phyloP scores from a whole-genome alignment of 2,113 vertebrate species.

The Zeus faber region DNA sequence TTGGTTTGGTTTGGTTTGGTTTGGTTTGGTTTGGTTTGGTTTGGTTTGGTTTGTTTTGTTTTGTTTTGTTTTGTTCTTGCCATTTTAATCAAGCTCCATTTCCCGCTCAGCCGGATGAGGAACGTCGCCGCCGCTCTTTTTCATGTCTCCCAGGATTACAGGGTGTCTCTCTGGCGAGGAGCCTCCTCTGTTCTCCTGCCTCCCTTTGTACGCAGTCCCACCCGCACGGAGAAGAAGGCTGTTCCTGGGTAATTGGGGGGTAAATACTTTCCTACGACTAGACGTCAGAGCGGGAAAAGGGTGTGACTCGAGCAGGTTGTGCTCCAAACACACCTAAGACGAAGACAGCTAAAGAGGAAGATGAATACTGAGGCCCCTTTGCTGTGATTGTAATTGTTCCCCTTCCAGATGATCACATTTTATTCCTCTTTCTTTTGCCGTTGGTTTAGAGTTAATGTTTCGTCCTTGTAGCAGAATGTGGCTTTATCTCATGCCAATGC shows the following conservation, averaged over 20 bases:
- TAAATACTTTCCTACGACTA: constrained; percentile 71
- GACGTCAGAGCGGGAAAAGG: constrained; percentile 52
- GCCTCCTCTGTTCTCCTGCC: constrained; percentile 62
- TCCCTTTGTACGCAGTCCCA: constrained; percentile 39
- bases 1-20: constrained; percentile 53
- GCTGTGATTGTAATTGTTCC: no score
- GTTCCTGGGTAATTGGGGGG: constrained; percentile 70
- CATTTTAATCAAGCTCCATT: constrained; percentile 71
- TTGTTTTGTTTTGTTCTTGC: no score
- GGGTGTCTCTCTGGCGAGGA: constrained; percentile 47
- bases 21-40: constrained; percentile 45
- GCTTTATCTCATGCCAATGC: no score
- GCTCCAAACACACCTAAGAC: no score
- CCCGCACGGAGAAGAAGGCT: constrained; percentile 60
- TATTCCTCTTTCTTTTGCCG: no score
- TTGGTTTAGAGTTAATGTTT: no score
- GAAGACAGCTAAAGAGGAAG: no score
- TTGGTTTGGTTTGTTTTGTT: no score
- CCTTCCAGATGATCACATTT: no score
- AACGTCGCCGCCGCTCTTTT: constrained; percentile 34
- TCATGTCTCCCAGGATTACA: constrained; percentile 53
- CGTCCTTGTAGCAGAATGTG: no score
- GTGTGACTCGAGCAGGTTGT: constrained; percentile 52
- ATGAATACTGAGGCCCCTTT: no score
- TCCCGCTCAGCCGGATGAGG: constrained; percentile 30